These are phyloP conservation scores for Tetrapedia diversipes DNA, from an alignment of 2,888 invertebrate species.

Conservation along the genomic window DNA sequence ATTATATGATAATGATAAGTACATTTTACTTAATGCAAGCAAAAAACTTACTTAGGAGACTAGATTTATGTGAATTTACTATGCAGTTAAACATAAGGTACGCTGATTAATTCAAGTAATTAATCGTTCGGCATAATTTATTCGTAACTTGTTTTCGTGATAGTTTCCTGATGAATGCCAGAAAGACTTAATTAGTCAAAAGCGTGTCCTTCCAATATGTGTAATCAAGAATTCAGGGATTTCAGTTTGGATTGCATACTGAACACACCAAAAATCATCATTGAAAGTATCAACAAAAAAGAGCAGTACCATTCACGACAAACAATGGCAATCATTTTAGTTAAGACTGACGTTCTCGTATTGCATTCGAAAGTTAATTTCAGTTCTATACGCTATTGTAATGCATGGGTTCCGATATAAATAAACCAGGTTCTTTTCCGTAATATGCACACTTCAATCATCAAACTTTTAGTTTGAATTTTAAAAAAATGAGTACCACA, in stretches of 20 bases:
- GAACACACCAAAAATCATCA: constrained; percentile 2
- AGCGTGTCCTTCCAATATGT: constrained; percentile 4
- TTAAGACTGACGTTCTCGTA: constrained; percentile 68
- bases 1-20: constrained; percentile 65
- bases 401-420: constrained; percentile 63
- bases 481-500: background rate
- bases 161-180: constrained; percentile 47
- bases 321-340: constrained; percentile 65
- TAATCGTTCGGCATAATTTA: constrained; percentile 62
- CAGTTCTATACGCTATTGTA: constrained; percentile 50
- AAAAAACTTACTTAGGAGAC: constrained; percentile 74
- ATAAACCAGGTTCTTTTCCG: constrained; percentile 10
- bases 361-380: constrained; percentile 53
- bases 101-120: constrained; percentile 33
- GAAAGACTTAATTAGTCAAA: constrained; percentile 32
- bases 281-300: constrained; percentile 11
- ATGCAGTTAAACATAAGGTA: constrained; percentile 45
- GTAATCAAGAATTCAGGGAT: constrained; percentile 22
- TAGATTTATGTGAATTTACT: constrained; percentile 59
- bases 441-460: background rate
- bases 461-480: constrained; percentile 6
- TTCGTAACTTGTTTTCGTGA: constrained; percentile 54
- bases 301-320: constrained; percentile 18
- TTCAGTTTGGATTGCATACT: constrained; percentile 34
- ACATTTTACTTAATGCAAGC: constrained; percentile 71